Evolutionary conservation across 2,797 vertebrate genomes (phyloP), one percentile per base, ranked within the genome.

Genomic region (Gephyroberyx darwinii): DNA sequence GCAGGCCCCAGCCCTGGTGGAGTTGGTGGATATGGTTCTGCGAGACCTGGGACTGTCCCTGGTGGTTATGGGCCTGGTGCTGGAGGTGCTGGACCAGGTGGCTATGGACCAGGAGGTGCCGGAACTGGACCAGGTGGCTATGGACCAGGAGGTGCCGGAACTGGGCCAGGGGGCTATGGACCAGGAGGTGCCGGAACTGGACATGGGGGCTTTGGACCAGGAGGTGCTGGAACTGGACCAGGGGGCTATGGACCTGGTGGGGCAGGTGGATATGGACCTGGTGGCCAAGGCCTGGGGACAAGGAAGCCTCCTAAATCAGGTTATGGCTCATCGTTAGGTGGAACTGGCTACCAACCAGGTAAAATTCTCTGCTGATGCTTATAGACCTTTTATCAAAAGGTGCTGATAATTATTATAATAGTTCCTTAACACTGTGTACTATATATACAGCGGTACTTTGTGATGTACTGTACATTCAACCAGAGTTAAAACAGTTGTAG

Each of bases 271-370:
- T 89, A 66, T 71, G 84, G 90, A 82, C 77, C 87, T 63, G 71
- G 81, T 68, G 87, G 89, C 16, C 80, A 89, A 82, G 59, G 69
- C 54, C 43, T 77, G 54, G 89, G 88, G 45, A 53, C 70, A 60
- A 84, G 88, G 67, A 93, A 93, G 50, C 86, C 92, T 39, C 45
- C 80, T 56, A 93, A 91, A 83, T 76, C 89, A 69, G 89, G 89
- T 56, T 92, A 90, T 51, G 88, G 90, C 39, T 89, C 86, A 0
- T 76, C 73, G 0, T 57, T 91, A 53, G 90, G 92, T 69, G 91
- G 90, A 84, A 79, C 84, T 58, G 88, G 89, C 62, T 92, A 85
- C 39, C 77, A 89, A 78, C 90, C 86, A 91, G 93, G 93, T 94
- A 84, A 73, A 62, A 67, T 54, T 52, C 12, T 78, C 0, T 13